Conservation (phyloP, 2,888 invertebrate species). For the Andrena hattorfiana region DNA sequence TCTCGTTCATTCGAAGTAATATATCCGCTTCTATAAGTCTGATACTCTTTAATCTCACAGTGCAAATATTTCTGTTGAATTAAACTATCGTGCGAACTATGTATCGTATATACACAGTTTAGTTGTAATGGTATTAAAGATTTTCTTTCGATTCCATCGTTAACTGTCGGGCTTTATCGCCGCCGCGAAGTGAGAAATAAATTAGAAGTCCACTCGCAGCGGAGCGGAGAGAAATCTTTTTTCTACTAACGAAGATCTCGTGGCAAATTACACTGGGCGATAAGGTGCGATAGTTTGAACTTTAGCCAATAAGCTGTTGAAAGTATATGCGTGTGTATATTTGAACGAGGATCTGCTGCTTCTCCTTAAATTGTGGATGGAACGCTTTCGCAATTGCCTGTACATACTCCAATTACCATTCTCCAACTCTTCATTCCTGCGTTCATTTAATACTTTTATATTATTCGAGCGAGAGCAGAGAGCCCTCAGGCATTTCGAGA, state of each 20-base stretch:
- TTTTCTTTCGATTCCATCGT: slow-evolving; percentile 13
- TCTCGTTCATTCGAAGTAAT: slow-evolving; percentile 15
- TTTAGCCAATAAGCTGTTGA: slow-evolving; percentile 19
- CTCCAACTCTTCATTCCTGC: slow-evolving; percentile 22
- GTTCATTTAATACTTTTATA: slow-evolving; percentile 49
- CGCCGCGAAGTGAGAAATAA: neutral
- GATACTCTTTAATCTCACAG: slow-evolving; percentile 13
- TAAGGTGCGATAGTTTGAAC: too few species aligned
- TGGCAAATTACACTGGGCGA: too few species aligned
- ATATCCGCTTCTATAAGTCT: slow-evolving; percentile 22
- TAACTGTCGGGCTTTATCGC: slow-evolving; percentile 26
- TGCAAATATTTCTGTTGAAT: slow-evolving; percentile 40
- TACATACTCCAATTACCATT: slow-evolving; percentile 30
- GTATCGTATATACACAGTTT: slow-evolving; percentile 18
- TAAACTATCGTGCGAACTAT: slow-evolving; percentile 31
- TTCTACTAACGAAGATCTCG: too few species aligned
- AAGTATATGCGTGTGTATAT: slow-evolving; percentile 20
- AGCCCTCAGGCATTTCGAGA: neutral
- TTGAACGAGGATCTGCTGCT: slow-evolving; percentile 2
- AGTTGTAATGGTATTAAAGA: slow-evolving; percentile 31
- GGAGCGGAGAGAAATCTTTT: neutral
- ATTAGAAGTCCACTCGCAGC: neutral
- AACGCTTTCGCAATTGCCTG: slow-evolving; percentile 22
- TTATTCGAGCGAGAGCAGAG: slow-evolving; percentile 3
- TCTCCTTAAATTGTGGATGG: slow-evolving; percentile 40